phyloP scores from a whole-genome alignment of 1,140 invertebrate genomes.

The Nephila pilipes region DNA sequence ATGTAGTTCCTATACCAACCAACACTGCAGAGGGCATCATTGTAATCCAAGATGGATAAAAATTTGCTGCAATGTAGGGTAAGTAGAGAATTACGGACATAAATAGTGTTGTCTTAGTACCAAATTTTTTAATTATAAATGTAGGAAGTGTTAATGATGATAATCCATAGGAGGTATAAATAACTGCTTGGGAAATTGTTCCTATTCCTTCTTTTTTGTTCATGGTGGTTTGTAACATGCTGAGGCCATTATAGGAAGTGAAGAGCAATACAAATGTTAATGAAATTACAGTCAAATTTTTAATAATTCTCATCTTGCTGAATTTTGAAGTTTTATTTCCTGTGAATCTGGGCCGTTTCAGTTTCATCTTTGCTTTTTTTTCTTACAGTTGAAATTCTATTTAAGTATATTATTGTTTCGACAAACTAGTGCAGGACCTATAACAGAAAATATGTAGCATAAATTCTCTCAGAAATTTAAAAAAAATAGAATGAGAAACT shows the following conservation, averaged over 20 bases:
- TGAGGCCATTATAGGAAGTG: conserved; percentile 93
- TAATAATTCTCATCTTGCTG: conserved; percentile 90
- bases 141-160: conserved; percentile 24
- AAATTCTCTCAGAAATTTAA: too few relatives aligned
- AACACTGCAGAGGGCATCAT: conserved; percentile 45
- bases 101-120: not conserved
- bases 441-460: too few relatives aligned
- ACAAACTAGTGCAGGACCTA: too few relatives aligned
- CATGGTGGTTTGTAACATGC: conserved; percentile 47
- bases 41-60: conserved; percentile 39
- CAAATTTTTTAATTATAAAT: conserved; percentile 42
- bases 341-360: too few relatives aligned
- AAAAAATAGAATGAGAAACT: too few relatives aligned
- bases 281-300: conserved; percentile 92
- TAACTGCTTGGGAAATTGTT: not conserved
- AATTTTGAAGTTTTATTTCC: not conserved
- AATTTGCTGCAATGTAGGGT: conserved; percentile 55
- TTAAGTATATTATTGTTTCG: too few relatives aligned
- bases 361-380: too few relatives aligned
- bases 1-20: not conserved
- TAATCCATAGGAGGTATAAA: not conserved
- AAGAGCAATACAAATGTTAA: conserved; percentile 95
- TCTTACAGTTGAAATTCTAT: too few relatives aligned
- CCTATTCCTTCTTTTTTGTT: conserved; percentile 45
- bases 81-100: not conserved